Percentiles rank a stretch among this genome's conserved stretches.
These are phyloP conservation scores for Panzeria rudis DNA, from an alignment of 2,888 invertebrate genomes.

Conservation along the genomic window DNA sequence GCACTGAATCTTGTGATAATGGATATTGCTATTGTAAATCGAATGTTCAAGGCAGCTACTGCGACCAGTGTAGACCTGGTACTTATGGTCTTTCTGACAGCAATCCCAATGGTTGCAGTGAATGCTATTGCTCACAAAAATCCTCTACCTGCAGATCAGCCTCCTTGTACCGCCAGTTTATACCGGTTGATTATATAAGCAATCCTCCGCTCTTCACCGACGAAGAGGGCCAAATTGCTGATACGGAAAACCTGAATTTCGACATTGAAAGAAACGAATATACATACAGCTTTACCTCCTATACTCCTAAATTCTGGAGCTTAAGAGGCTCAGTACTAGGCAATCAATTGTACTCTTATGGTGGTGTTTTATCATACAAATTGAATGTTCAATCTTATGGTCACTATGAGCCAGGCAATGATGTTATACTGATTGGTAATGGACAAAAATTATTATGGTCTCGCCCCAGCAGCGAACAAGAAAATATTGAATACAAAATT, in stretches of 20 bases:
- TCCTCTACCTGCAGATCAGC: conserved; percentile 87
- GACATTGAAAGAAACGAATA: conserved; percentile 87
- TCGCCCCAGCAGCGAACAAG: conserved; percentile 74
- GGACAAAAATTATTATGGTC: conserved; percentile 90
- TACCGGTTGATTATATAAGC: conserved; percentile 87
- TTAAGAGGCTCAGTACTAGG: conserved; percentile 89
- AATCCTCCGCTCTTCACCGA: conserved; percentile 87
- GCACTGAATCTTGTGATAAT: conserved; percentile 83
- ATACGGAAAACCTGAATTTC: conserved; percentile 81
- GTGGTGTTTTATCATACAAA: conserved; percentile 88
- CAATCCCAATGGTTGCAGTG: conserved; percentile 91
- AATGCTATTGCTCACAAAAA: conserved; percentile 95
- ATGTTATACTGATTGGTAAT: conserved; percentile 92
- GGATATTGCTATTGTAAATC: conserved; percentile 86
- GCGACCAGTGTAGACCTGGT: conserved; percentile 91
- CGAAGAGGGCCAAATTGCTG: conserved; percentile 78
- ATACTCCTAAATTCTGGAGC: conserved; percentile 89
- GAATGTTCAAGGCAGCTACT: conserved; percentile 91
- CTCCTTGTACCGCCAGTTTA: conserved; percentile 86
- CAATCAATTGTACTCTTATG: conserved; percentile 93
- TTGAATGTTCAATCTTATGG: conserved; percentile 88
- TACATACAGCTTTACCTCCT: conserved; percentile 85
- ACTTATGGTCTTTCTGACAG: conserved; percentile 90
- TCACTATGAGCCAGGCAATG: conserved; percentile 87
- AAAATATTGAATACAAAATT: conserved; percentile 84